A percentile compares a stretch with the other conserved stretches of the same genome.
phyloP scores from a whole-genome alignment of 2,888 invertebrate species.

The Cephalotes varians region DNA sequence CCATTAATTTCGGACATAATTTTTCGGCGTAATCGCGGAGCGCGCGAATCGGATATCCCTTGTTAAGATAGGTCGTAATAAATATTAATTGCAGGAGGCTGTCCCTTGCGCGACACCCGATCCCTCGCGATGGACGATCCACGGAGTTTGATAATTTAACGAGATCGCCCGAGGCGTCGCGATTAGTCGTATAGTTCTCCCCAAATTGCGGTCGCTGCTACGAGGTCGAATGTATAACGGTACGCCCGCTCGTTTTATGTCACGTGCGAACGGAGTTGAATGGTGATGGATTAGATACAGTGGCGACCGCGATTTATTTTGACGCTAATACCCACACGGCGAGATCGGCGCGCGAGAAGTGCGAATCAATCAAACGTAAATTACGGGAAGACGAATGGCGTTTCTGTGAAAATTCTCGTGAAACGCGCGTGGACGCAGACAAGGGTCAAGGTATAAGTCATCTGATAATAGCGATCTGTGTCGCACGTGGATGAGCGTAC shows the following conservation, averaged over 20 bases:
- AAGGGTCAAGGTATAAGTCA: neutral
- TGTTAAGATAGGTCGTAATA: constrained; percentile 61
- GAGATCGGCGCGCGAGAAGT: constrained; percentile 35
- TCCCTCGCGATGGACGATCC: neutral
- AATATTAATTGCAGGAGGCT: constrained; percentile 58
- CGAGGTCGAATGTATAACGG: constrained; percentile 26
- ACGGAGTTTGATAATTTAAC: constrained; percentile 7
- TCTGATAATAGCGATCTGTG: neutral
- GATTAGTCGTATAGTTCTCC: constrained; percentile 3
- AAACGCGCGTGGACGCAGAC: neutral
- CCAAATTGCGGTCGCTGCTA: constrained; percentile 23
- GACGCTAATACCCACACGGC: constrained; percentile 31
- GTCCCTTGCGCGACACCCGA: neutral
- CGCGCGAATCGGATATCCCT: constrained; percentile 55
- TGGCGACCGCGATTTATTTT: constrained; percentile 32
- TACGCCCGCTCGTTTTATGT: constrained; percentile 35
- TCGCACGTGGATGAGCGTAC: neutral
- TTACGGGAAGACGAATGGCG: constrained; percentile 35
- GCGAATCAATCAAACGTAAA: constrained; percentile 46
- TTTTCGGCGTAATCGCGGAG: constrained; percentile 47
- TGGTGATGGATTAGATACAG: constrained; percentile 48
- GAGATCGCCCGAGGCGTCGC: neutral
- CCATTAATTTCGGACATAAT: constrained; percentile 63
- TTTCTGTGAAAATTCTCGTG: constrained; percentile 7
- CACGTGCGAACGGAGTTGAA: constrained; percentile 25